Evolutionary conservation across 53 echinoderm and acorn worm genomes (phyloP), one percentile per base, ranked within the genome.

Genomic region (Crossaster papposus): DNA sequence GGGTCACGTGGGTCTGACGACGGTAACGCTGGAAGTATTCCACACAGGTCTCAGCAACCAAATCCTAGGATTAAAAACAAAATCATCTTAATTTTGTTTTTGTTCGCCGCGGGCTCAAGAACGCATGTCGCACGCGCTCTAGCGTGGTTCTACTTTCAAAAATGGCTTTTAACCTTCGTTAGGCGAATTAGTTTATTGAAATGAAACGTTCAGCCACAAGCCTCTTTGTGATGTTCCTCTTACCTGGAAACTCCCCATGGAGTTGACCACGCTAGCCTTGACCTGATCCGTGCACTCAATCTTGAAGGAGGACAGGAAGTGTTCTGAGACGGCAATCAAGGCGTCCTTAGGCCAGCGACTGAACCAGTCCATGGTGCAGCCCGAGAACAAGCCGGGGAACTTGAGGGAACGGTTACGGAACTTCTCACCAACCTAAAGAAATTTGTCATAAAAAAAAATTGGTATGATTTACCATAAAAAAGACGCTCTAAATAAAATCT

Each of bases 321-420:
- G 99, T 22, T 96, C 89, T 14, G 99, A 95, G 31, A 99, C 99
- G 12, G 99, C 99, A 51, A 99, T 91, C 78, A 99, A 89, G 70
- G 99, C 99, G 54, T 99, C 99, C 88, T 99, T 99, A 17, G 99
- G 99, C 99, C 99, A 99, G 33, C 96, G 92, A 70, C 96, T 96
- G 85, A 99, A 99, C 99, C 99, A 99, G 79, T 99, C 99, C 96
- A 99, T 99, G 35, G 99, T 99, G 79, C 96, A 99, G 35, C 99
- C 96, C 28, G 96, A 99, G 86, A 99, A 96, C 73, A 99, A 85
- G 65, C 96, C 99, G 26, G 99, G 99, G 90, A 99, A 99, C 94
- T 99, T 99, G 70, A 99, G 87, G 26, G 99, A 99, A n/a, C 99
- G 92, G 72, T 95, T 95, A 32, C 99, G 99, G 96, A 99, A 99